Base-by-base conservation (phyloP, 2,888 invertebrate species). In the Epiblema foenella region DNA sequence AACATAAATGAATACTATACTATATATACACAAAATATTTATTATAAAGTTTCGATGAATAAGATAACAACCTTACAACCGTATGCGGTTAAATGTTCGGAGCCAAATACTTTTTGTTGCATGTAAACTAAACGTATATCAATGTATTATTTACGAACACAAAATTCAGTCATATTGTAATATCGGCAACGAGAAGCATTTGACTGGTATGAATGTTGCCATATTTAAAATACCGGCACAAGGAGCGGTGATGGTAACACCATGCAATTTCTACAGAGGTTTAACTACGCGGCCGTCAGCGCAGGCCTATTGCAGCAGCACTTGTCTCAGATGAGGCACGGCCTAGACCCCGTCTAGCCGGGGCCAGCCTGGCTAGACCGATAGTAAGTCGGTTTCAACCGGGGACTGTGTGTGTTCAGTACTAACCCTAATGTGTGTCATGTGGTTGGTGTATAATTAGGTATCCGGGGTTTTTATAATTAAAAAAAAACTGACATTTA, bases 251-350 rank as follows among this genome's bases (percentile, higher is more conserved):
- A 89, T 88, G 93, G 93, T 93, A 90, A 91, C 86, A 86, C 84
- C 85, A 79, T 83, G 76, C 77, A 86, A 82, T 87, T 84, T 89
- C 88, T 89, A 82, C 93, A 93, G 93, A 92, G 92, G 89, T 93
- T 93, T 93, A 93, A 93, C 93, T 93, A 93, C 91, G 93, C 93
- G 85, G 86, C 93, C 78, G 92, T 92, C 85, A 93, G 84, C 89
- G 92, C 93, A 73, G 93, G 93, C 78, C 89, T 93, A 76, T 90
- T 93, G 90, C 93, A 93, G 89, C 93, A 93, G 83, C 93, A 92
- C 83, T 89, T 93, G 87, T 84, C 90, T 81, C 89, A 91, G 83
- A 87, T 93, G 89, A 87, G 91, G 82, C 90, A 91, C 83, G 83
- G 86, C 81, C 83, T 89, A 80, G 91, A 88, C 80, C 86, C 86